Evolutionary conservation across 2,113 vertebrate species (phyloP).

Genomic region (Nesospiza acunhae): DNA sequence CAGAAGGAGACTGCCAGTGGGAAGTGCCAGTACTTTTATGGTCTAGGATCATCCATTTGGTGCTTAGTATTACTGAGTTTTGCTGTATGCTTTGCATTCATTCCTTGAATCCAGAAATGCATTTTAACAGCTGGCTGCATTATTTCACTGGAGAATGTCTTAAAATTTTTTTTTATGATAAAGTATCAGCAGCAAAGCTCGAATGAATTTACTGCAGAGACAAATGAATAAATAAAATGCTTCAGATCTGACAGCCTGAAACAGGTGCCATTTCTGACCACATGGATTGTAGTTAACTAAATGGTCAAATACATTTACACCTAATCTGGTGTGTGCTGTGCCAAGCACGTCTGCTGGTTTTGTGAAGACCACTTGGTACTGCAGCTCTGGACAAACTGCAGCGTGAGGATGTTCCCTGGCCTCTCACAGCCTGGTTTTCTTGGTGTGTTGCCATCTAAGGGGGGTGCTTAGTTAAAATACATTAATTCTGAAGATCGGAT

Average conservation of each 20-base stretch:
- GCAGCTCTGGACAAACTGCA: neutral
- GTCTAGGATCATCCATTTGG: neutral
- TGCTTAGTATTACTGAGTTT: neutral
- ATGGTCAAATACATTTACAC: neutral
- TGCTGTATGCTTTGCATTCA: neutral
- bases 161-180: neutral
- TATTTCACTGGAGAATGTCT: neutral
- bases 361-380: neutral
- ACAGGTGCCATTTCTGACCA: neutral
- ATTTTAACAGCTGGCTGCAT: neutral
- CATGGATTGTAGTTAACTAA: neutral
- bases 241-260: neutral
- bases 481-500: neutral
- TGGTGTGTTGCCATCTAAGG: neutral
- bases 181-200: neutral
- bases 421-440: neutral
- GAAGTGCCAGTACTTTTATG: neutral
- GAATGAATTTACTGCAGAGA: neutral
- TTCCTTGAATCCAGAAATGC: neutral
- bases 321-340: fast-evolving
- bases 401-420: neutral
- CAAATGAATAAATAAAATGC: neutral
- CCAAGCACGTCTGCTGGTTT: neutral
- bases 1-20: neutral
- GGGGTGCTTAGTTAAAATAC: neutral